These are phyloP conservation scores for Cyclargus thomasi DNA, from an alignment of 1,140 invertebrate genomes.

Conservation along the genomic window DNA sequence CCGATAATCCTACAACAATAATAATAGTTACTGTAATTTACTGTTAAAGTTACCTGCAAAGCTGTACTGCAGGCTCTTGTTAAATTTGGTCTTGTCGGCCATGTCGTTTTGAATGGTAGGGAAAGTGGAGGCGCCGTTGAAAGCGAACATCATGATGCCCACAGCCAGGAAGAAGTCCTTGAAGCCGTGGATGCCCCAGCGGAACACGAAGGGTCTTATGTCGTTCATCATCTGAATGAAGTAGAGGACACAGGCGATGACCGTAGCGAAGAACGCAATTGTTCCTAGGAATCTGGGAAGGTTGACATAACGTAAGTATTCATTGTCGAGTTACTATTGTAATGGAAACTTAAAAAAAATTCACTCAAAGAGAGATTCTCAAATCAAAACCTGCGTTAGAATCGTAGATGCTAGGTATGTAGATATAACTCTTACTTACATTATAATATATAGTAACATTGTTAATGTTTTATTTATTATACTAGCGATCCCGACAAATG, in stretches of 20 bases:
- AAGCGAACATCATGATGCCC: slow-evolving; percentile 80
- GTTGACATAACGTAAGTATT: too few species aligned
- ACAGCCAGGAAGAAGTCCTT: slow-evolving; percentile 79
- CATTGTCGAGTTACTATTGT: not conserved
- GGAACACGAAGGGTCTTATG: slow-evolving; percentile 51
- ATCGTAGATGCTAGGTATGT: too few species aligned
- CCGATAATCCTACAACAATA: too few species aligned
- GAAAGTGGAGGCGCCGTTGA: slow-evolving; percentile 81
- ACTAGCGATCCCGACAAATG: too few species aligned
- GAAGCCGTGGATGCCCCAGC: slow-evolving; percentile 56
- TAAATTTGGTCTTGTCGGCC: slow-evolving; percentile 76
- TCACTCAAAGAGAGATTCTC: too few species aligned
- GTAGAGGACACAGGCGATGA: slow-evolving; percentile 76
- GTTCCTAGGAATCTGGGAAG: slow-evolving; percentile 55
- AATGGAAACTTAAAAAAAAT: too few species aligned
- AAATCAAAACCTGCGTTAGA: too few species aligned
- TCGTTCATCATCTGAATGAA: slow-evolving; percentile 77
- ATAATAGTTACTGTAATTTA: too few species aligned
- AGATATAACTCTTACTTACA: too few species aligned
- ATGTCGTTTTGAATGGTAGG: slow-evolving; percentile 84
- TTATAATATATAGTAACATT: too few species aligned
- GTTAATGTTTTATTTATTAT: too few species aligned
- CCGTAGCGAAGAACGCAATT: slow-evolving; percentile 76
- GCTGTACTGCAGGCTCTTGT: slow-evolving; percentile 70
- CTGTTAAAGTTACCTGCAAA: slow-evolving; percentile 63